Percentiles rank a stretch among this genome's conserved stretches.
These are phyloP conservation scores for Phaethornis superciliosus DNA, from an alignment of 2,113 vertebrate species.

Conservation along the genomic window DNA sequence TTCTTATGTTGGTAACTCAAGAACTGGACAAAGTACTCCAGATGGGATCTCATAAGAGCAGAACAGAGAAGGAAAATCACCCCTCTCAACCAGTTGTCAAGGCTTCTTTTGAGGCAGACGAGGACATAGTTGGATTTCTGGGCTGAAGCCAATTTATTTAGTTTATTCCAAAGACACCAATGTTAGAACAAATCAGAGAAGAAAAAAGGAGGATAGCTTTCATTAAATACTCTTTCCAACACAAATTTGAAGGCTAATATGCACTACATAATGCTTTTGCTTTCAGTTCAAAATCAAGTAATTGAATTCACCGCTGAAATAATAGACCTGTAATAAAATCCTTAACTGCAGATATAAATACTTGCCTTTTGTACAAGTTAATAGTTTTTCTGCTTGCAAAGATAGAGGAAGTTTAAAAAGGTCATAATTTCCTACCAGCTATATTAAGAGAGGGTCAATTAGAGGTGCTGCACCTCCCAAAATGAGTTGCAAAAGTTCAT, in stretches of 20 bases:
- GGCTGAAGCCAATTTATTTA: not conserved
- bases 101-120: too few relatives aligned
- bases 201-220: not conserved
- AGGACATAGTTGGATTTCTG: too few relatives aligned
- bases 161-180: not conserved
- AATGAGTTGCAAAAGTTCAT: conserved; percentile 7
- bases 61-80: too few relatives aligned
- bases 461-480: not conserved
- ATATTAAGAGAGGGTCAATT: not conserved
- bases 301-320: not conserved
- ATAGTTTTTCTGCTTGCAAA: conserved; percentile 15
- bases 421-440: not conserved
- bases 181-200: not conserved
- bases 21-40: too few relatives aligned
- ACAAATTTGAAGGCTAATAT: conserved; percentile 10
- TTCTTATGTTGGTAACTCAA: too few relatives aligned
- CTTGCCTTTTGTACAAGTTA: not conserved
- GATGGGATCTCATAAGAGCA: too few relatives aligned
- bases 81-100: too few relatives aligned
- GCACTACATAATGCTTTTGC: not conserved
- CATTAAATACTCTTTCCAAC: not conserved
- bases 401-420: conserved; percentile 15
- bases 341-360: not conserved
- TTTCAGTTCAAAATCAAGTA: not conserved
- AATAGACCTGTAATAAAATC: not conserved